Percentiles rank a stretch among this genome's conserved stretches.
Conservation (phyloP, 92 coral and sea anemone genomes). For the Porites lobata region DNA sequence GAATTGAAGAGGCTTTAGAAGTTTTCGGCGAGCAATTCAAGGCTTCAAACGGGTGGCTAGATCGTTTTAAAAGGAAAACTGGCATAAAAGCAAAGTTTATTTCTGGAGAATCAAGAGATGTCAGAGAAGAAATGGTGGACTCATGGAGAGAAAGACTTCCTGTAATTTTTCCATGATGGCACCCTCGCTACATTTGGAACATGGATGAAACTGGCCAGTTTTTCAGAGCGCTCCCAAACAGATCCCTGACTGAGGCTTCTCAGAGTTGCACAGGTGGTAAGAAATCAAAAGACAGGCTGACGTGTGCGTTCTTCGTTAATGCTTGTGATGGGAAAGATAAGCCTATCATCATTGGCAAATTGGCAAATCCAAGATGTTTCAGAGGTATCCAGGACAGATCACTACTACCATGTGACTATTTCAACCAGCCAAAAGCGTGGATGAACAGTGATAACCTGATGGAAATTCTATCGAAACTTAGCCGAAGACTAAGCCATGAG, state of each 20-base stretch:
- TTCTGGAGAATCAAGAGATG: conserved; percentile 66
- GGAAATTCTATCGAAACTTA: conserved; percentile 30
- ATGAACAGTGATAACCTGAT: conserved; percentile 49
- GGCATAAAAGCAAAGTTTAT: conserved; percentile 56
- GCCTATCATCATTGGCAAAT: conserved; percentile 69
- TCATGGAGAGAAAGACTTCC: conserved; percentile 34
- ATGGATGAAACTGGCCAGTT: conserved; percentile 74
- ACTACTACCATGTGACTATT: conserved; percentile 60
- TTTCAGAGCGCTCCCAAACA: conserved; percentile 61
- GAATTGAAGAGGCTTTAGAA: conserved; percentile 51
- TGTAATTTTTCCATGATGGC: conserved; percentile 43
- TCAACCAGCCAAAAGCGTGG: conserved; percentile 60
- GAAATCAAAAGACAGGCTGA: conserved; percentile 52
- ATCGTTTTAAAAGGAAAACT: conserved; percentile 56
- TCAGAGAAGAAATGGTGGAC: conserved; percentile 63
- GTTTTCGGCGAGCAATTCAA: conserved; percentile 53
- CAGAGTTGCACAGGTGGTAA: conserved; percentile 34
- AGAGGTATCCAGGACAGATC: conserved; percentile 46
- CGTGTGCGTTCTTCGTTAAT: conserved; percentile 75
- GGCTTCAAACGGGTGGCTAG: conserved; percentile 70
- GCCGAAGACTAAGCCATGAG: conserved; percentile 46
- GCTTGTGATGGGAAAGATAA: conserved; percentile 68
- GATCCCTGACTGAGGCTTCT: conserved; percentile 28
- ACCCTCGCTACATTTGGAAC: conserved; percentile 62
- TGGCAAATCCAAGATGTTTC: conserved; percentile 62